These are phyloP conservation scores for Thereva unica DNA, from an alignment of 2,888 invertebrate genomes.

Conservation along the genomic window DNA sequence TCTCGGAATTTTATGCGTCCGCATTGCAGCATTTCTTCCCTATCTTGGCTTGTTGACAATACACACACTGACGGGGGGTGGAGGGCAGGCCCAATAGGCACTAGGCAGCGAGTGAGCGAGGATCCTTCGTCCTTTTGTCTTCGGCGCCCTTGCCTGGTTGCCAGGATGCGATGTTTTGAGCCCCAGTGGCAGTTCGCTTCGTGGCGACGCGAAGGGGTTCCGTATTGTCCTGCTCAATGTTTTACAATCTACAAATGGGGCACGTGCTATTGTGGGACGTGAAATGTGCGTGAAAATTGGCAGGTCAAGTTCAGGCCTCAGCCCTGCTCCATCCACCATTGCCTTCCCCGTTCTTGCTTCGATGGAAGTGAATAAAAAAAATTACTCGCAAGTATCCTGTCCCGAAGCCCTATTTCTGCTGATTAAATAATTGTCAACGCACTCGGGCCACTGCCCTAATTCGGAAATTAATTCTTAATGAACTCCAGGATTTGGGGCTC, in stretches of 20 bases:
- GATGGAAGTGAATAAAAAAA: not conserved
- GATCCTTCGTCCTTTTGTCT: too few relatives aligned
- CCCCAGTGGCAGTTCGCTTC: not conserved
- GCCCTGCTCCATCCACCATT: not conserved
- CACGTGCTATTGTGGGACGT: constrained; percentile 19
- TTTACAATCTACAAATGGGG: not conserved
- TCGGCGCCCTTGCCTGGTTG: too few relatives aligned
- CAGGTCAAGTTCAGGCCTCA: constrained; percentile 22
- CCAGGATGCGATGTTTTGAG: not conserved
- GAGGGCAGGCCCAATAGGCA: not conserved
- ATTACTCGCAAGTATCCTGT: not conserved
- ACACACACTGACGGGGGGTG: constrained; percentile 15
- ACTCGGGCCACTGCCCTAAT: not conserved
- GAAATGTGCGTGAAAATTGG: constrained; percentile 21
- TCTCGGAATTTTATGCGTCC: constrained; percentile 40
- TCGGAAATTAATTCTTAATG: too few relatives aligned
- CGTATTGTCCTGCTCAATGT: too few relatives aligned
- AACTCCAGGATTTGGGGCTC: too few relatives aligned
- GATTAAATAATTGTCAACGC: constrained; percentile 15
- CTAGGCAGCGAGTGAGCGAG: too few relatives aligned
- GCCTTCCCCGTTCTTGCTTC: not conserved
- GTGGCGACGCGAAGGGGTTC: not conserved
- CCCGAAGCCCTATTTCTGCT: constrained; percentile 3
- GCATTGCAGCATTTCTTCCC: constrained; percentile 41
- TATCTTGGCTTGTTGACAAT: constrained; percentile 36